Conservation (phyloP, 2,797 vertebrate species). For the Sylvilagus floridanus region DNA sequence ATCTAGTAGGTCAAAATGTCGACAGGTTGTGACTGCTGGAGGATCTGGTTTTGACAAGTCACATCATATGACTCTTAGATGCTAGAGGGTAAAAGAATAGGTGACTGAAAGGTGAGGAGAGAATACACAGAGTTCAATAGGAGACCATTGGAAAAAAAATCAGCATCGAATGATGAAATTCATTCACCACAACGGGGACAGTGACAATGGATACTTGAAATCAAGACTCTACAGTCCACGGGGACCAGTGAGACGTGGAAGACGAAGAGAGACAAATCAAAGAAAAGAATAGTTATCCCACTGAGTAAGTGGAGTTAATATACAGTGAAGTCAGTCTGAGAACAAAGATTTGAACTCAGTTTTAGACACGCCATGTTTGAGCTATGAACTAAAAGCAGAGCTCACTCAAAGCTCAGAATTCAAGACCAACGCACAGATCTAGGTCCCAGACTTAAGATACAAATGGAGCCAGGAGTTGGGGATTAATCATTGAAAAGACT, state of each 20-base stretch:
- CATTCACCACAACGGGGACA: neutral
- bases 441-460: neutral
- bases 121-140: neutral
- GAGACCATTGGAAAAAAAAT: neutral
- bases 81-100: neutral
- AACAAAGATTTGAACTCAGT: neutral
- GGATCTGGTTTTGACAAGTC: neutral
- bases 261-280: neutral
- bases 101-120: neutral
- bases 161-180: slow-evolving; percentile 33
- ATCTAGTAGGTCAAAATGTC: neutral
- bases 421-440: neutral
- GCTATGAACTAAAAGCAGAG: neutral
- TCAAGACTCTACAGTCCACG: neutral
- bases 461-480: neutral
- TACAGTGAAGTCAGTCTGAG: neutral
- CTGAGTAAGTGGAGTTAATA: neutral
- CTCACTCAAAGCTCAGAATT: neutral
- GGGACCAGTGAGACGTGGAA: neutral
- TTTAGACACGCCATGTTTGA: neutral
- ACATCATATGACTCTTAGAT: neutral
- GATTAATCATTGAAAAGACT: neutral
- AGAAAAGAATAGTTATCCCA: neutral
- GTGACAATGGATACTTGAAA: slow-evolving; percentile 23
- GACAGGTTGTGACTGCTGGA: neutral